phyloP scores from a whole-genome alignment of 2,797 vertebrate genomes.

The Eulemur rubriventer region DNA sequence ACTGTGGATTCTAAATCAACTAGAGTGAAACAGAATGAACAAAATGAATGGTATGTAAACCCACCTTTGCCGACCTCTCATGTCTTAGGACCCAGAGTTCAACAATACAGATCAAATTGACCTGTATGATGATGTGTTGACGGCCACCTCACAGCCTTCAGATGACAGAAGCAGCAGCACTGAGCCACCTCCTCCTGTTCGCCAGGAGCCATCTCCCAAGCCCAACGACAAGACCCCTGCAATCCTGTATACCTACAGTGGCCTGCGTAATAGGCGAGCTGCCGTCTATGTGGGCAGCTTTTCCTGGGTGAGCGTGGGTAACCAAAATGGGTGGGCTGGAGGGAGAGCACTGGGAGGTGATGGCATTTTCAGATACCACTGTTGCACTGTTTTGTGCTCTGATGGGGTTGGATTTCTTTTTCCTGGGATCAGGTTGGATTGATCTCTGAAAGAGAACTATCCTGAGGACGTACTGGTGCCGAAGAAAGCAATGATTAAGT shows the following conservation, averaged over 20 bases:
- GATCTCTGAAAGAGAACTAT: constrained; percentile 81
- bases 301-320: constrained; percentile 91
- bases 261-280: constrained; percentile 84
- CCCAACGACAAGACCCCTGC: constrained; percentile 83
- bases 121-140: constrained; percentile 95
- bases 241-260: constrained; percentile 87
- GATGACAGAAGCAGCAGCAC: constrained; percentile 83
- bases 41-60: not conserved
- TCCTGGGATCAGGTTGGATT: constrained; percentile 82
- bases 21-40: constrained; percentile 2
- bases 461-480: constrained; percentile 79
- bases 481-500: constrained; percentile 80
- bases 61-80: not conserved
- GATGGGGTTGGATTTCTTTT: constrained; percentile 81
- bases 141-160: constrained; percentile 87
- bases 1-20: not conserved
- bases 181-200: constrained; percentile 75
- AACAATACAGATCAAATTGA: constrained; percentile 94
- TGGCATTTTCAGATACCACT: constrained; percentile 70
- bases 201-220: constrained; percentile 82
- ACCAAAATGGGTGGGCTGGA: constrained; percentile 52
- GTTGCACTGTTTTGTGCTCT: constrained; percentile 66
- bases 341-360: constrained; percentile 71
- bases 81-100: constrained; percentile 87
- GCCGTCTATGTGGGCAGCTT: constrained; percentile 95